Conservation (phyloP, 2,888 invertebrate genomes). For the Rhabditoides inermis region DNA sequence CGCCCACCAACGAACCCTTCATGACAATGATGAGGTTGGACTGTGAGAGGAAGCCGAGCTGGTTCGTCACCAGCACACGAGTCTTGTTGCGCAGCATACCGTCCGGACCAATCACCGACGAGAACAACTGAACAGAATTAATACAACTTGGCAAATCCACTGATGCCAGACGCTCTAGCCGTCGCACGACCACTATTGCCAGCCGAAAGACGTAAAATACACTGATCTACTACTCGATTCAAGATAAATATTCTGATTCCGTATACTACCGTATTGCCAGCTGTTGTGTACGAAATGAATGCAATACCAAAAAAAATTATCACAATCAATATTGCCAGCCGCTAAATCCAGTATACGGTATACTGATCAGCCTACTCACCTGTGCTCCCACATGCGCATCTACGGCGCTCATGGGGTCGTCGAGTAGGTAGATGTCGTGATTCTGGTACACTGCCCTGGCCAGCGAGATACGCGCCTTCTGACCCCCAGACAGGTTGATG, state of each 20-base stretch:
- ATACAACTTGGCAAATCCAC: not conserved
- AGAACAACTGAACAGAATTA: slow-evolving; percentile 26
- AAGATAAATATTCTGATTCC: too few relatives aligned
- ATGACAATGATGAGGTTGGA: slow-evolving; percentile 84
- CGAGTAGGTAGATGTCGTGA: slow-evolving; percentile 81
- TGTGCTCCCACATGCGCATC: slow-evolving; percentile 95
- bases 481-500: slow-evolving; percentile 50
- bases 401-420: slow-evolving; percentile 89
- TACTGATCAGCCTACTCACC: too few relatives aligned
- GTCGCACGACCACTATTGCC: too few relatives aligned
- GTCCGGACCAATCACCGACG: slow-evolving; percentile 47
- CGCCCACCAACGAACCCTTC: too few relatives aligned
- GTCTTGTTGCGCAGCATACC: slow-evolving; percentile 61
- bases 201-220: too few relatives aligned
- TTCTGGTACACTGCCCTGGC: slow-evolving; percentile 84
- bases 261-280: too few relatives aligned
- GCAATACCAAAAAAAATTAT: too few relatives aligned
- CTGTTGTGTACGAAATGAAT: too few relatives aligned
- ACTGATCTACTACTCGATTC: too few relatives aligned
- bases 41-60: slow-evolving; percentile 81
- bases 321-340: too few relatives aligned
- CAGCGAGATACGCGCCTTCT: slow-evolving; percentile 68
- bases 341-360: too few relatives aligned
- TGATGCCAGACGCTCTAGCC: too few relatives aligned
- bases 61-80: slow-evolving; percentile 85